These are phyloP conservation scores for Ctenochaetus hawaiiensis DNA, from an alignment of 2,797 vertebrate species.

Conservation along the genomic window DNA sequence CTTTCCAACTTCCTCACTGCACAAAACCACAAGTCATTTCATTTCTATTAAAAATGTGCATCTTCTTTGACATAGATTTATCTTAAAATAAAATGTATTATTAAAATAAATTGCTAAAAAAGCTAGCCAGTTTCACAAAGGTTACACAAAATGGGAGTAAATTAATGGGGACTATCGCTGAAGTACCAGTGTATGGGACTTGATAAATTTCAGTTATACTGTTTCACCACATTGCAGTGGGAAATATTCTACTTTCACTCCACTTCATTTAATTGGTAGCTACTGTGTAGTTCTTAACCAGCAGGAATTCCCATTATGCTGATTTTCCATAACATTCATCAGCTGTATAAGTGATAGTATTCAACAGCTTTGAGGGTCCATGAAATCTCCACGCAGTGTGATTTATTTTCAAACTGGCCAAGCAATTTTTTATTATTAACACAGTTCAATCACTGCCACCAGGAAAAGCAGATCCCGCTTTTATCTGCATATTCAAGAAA, in stretches of 20 bases:
- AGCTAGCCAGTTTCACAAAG: not conserved
- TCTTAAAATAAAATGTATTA: not conserved
- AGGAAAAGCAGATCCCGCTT: no score
- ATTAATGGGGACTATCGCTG: not conserved
- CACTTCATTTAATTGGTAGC: no score
- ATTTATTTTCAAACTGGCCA: constrained; percentile 57
- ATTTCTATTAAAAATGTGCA: not conserved
- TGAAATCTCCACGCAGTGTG: constrained; percentile 55
- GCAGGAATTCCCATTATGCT: constrained; percentile 73
- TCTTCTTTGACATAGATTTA: not conserved
- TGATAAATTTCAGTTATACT: no score
- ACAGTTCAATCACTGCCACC: no score
- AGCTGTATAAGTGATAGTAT: constrained; percentile 74
- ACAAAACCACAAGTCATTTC: not conserved
- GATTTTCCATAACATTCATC: constrained; percentile 79
- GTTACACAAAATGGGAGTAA: not conserved
- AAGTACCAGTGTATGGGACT: no score
- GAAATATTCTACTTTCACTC: no score
- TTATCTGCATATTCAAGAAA: no score
- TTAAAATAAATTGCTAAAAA: not conserved
- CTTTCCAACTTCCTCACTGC: not conserved
- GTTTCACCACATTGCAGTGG: no score
- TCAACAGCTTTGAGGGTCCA: constrained; percentile 63
- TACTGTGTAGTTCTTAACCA: constrained; percentile 47
- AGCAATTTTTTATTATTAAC: not conserved